phyloP scores from a whole-genome alignment of 2,888 invertebrate species.

The Tiliacea aurago region DNA sequence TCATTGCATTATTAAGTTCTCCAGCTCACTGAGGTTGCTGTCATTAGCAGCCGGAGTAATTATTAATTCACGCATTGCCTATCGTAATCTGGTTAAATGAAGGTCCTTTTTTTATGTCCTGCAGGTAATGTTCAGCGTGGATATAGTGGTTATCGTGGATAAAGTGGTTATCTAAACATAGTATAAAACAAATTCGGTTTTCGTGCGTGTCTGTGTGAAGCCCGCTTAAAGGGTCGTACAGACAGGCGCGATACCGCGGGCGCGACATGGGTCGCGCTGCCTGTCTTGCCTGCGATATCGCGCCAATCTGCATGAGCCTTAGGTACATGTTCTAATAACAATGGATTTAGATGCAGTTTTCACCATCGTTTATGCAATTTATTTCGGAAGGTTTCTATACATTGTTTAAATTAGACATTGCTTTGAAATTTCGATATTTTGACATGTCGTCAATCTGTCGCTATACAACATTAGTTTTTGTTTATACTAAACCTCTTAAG shows the following conservation, averaged over 20 bases:
- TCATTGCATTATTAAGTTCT: not conserved
- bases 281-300: too few species aligned
- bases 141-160: not conserved
- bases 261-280: too few species aligned
- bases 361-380: not conserved
- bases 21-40: not conserved
- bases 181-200: not conserved
- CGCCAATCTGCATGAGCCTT: too few species aligned
- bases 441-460: not conserved
- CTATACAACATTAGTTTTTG: too few species aligned
- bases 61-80: not conserved
- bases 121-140: not conserved
- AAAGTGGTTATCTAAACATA: not conserved
- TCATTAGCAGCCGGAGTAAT: not conserved
- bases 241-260: too few species aligned
- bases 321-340: not conserved
- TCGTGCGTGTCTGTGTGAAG: not conserved
- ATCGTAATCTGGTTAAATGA: too few species aligned
- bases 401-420: not conserved
- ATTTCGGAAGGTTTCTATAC: not conserved
- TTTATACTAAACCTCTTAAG: too few species aligned
- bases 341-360: not conserved
- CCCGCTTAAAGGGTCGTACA: not conserved
- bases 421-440: not conserved
- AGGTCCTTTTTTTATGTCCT: not conserved